Base-by-base conservation (phyloP, 2,113 vertebrate genomes). In the Python bivittatus region DNA sequence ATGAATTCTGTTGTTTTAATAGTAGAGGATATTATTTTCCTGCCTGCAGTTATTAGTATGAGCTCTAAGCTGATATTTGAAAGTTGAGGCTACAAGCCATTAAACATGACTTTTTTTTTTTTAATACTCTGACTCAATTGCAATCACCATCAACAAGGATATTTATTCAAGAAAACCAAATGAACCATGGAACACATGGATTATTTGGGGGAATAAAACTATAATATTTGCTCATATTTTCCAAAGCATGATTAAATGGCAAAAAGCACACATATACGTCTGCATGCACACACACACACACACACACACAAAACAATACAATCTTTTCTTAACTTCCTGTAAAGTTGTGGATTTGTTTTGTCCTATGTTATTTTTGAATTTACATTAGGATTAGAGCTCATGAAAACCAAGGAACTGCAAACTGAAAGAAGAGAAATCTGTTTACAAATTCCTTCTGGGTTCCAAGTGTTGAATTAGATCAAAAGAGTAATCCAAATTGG, bases 161-260 rank as follows among this genome's bases (percentile, higher is more conserved):
- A 3, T 57, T 92, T 91, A 90, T 44, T 56, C 89, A 38, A 15
- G 91, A 79, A 94, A 94, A 1, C 57, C 6, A 93, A 11, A 92
- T 88, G 25, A 88, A 61, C 6, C 85, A 90, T 54, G 23, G 90
- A 52, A 52, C 10, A 42, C n/a, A 89, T 85, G 61, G 88, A n/a
- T 1, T 0, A 17, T 52, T 84, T 88, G 93, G 23, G 42, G 29
- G 68, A 83, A 83, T 33, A 58, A 42, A 58, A 52, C 54, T 48
- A 25, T 64, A 86, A 54, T 1, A 68, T 56, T 84, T 88, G 23
- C 54, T 79, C 86, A 88, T 79, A 87, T 72, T 84, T 58, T 92
- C 54, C 42, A 92, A 84, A 85, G n/a, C 4, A 12, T 15, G 7
- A 89, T 61, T 38, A 52, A 25, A 20, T 61, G 56, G 48, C 7